Evolutionary conservation across 2,797 vertebrate genomes (phyloP).

Genomic region (Trichosurus vulpecula): DNA sequence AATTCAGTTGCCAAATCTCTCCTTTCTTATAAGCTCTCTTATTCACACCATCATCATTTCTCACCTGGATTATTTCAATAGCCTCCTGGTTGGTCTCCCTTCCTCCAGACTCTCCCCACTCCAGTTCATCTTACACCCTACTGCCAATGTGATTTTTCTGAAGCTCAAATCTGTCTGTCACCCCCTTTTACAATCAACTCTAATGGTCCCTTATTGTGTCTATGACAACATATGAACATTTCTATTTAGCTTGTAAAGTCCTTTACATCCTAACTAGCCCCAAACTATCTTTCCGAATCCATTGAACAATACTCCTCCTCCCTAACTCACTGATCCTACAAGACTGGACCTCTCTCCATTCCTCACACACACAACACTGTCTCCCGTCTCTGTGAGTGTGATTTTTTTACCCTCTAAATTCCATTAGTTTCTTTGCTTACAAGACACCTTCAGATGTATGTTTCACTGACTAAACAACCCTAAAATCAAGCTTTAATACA

Average conservation of each 20-base stretch:
- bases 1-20: background rate
- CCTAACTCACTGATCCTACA: background rate
- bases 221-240: background rate
- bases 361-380: background rate
- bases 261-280: background rate
- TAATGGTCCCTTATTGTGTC: background rate
- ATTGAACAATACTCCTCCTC: background rate
- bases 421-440: background rate
- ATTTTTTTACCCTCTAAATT: background rate
- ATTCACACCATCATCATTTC: background rate
- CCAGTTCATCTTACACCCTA: background rate
- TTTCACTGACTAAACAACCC: background rate
- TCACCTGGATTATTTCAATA: background rate
- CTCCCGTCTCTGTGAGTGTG: background rate
- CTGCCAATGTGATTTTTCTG: background rate
- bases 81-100: background rate
- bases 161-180: background rate
- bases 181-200: background rate
- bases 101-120: background rate
- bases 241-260: background rate
- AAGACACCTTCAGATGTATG: background rate
- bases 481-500: background rate
- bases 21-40: background rate
- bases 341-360: background rate
- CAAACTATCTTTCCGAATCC: background rate